Conservation (phyloP, 2,113 vertebrate genomes). For the Strigops habroptila region DNA sequence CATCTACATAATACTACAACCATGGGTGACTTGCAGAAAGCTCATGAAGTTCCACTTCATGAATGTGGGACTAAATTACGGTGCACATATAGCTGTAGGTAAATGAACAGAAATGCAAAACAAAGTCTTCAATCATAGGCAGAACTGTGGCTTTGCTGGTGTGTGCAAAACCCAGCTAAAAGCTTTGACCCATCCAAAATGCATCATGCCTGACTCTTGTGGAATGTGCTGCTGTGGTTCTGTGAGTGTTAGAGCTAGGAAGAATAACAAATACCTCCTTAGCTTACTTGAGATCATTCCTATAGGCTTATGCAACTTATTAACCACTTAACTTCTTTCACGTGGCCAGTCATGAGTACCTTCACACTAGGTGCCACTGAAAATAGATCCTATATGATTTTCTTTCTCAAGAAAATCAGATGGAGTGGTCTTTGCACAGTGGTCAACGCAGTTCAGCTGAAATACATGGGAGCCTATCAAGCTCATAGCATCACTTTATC, state of each 20-base stretch:
- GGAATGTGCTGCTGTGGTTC: background rate
- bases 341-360: background rate
- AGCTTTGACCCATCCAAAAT: background rate
- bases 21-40: background rate
- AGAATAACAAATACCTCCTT: background rate
- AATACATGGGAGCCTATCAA: background rate
- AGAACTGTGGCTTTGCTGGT: background rate
- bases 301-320: background rate
- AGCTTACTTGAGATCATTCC: background rate
- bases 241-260: background rate
- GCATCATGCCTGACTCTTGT: background rate
- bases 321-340: background rate
- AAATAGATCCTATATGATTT: background rate
- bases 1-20: background rate
- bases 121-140: background rate
- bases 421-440: background rate
- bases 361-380: background rate
- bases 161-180: background rate
- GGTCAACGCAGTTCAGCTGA: background rate
- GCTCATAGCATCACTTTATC: background rate
- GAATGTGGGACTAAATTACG: background rate
- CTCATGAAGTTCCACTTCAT: background rate
- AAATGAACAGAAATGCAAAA: background rate
- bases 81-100: background rate
- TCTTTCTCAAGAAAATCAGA: background rate